These are phyloP conservation scores for Strix uralensis DNA, from an alignment of 2,113 vertebrate genomes.

Conservation along the genomic window DNA sequence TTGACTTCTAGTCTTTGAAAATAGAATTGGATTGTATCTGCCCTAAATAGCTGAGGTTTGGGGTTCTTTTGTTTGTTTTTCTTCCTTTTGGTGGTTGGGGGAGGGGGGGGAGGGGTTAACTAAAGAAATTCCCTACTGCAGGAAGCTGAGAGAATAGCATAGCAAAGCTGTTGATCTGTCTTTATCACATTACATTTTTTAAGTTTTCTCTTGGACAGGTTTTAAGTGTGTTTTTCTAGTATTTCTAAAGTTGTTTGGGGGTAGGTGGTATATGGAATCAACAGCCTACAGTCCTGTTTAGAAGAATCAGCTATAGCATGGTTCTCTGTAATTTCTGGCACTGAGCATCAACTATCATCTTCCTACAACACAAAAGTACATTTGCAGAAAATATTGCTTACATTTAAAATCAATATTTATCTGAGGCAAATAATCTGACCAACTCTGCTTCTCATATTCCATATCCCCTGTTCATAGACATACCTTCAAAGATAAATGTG, in stretches of 20 bases:
- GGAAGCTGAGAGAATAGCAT: not conserved
- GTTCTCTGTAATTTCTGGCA: not conserved
- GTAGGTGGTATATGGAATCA: not conserved
- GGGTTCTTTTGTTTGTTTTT: not conserved
- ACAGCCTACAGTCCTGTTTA: not conserved
- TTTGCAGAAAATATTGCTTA: not conserved
- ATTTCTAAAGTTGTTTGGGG: not conserved
- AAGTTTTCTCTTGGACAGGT: not conserved
- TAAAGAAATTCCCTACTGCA: not conserved
- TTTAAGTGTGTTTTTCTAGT: not conserved
- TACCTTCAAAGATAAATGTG: not conserved
- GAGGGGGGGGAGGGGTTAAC: too few relatives aligned
- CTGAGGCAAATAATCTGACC: not conserved
- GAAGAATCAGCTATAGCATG: not conserved
- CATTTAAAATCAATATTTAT: conserved; percentile 15
- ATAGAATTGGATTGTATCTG: not conserved
- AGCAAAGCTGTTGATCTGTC: not conserved
- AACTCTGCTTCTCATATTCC: not conserved
- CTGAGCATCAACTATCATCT: not conserved
- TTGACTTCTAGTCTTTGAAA: not conserved
- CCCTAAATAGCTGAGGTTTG: not conserved
- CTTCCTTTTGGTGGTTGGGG: not conserved
- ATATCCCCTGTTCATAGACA: not conserved
- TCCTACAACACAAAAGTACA: not conserved
- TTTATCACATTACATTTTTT: not conserved